phyloP scores from a whole-genome alignment of 1,140 invertebrate species.

The Ladona fulva region DNA sequence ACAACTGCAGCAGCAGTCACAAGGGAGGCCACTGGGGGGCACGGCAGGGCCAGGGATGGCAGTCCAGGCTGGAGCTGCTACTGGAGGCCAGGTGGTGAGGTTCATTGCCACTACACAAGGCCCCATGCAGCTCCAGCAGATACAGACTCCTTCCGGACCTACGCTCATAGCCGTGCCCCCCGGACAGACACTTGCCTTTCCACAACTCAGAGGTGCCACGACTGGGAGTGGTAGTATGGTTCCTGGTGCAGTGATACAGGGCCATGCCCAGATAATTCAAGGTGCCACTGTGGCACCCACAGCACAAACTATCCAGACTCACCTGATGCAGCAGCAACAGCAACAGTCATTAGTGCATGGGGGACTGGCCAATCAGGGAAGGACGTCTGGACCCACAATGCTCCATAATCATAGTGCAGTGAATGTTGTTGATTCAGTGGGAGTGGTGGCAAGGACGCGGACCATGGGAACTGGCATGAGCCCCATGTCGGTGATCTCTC shows the following conservation, averaged over 20 bases:
- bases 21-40: not conserved
- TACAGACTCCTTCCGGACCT: constrained; percentile 42
- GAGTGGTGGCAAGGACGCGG: not conserved
- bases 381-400: not conserved
- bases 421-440: not conserved
- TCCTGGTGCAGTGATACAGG: not conserved
- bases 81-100: constrained; percentile 27
- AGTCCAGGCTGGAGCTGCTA: not conserved
- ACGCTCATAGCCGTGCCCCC: constrained; percentile 36
- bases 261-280: not conserved
- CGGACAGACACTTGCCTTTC: constrained; percentile 20
- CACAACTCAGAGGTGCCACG: not conserved
- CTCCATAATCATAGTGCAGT: not conserved
- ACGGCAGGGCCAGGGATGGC: not conserved
- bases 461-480: not conserved
- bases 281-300: not conserved
- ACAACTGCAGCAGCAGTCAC: not conserved
- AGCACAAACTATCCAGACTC: not conserved
- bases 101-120: constrained; percentile 31
- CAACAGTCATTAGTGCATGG: not conserved
- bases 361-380: not conserved
- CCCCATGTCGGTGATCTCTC: not conserved
- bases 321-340: not conserved
- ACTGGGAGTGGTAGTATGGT: not conserved
- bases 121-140: constrained; percentile 38